Evolutionary conservation across 2,113 vertebrate genomes (phyloP), one percentile per base, ranked within the genome.

Genomic region (Hassar affinis): DNA sequence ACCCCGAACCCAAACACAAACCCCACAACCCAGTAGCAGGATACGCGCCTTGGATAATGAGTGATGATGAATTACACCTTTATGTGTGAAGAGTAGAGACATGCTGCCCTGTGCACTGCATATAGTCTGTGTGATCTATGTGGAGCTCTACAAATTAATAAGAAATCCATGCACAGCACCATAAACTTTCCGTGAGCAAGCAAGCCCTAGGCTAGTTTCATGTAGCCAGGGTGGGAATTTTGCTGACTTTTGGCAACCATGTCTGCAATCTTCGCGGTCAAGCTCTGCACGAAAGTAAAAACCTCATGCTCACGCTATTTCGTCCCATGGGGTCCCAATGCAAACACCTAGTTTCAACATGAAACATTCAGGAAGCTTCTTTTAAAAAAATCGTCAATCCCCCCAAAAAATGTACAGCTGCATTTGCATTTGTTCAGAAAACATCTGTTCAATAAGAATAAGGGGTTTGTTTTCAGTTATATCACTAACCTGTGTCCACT

Each of bases 281-380:
- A 27, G 42, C 25, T 72, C 45, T 74, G 45, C 45, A 51, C 25
- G n/a, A 27, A 74, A 74, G 47, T 74, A 49, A 74, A 74, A 74
- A 42, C 33, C 38, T 62, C n/a, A 62, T 5, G 14, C 30, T 64
- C 30, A 2, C 5, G 6, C 30, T 0, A 22, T 71, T 71, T 71
- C 11, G 9, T 47, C 22, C 12, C 2, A 14, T 47, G 12, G 14
- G 12, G 42, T 49, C 42, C 38, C 18, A 3, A 47, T 14, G 11
- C 25, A 47, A 22, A 49, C 69, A 72, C 22, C 64, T 47, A n/a
- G 12, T 47, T 25, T 25, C 25, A 72, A 14, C 42, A 72, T 25
- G 2, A 14, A 74, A 12, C 45, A 27, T 27, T 27, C 14, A 20
- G 14, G 15, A 71, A 11, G 38, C 68, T 47, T 47, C 5, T 42